These are phyloP conservation scores for Acipenser ruthenus DNA, from an alignment of 2,797 vertebrate species.

Conservation along the genomic window DNA sequence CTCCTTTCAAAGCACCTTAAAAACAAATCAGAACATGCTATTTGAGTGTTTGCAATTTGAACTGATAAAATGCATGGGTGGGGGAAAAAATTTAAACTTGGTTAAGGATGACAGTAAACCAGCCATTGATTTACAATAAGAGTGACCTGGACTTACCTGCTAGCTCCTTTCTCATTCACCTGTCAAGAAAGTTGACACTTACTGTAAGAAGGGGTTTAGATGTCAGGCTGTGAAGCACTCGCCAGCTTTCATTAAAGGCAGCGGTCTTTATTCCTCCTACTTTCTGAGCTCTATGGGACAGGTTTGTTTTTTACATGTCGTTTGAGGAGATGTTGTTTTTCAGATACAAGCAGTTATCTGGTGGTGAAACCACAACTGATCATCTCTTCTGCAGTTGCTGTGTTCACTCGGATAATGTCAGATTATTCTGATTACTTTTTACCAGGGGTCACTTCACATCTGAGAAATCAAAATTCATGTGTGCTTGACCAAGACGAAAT, in stretches of 20 bases:
- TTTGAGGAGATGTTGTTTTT: not conserved
- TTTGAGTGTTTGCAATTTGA: not conserved
- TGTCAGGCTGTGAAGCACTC: constrained; percentile 17
- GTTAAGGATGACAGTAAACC: not conserved
- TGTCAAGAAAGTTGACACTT: not conserved
- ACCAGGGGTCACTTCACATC: no score
- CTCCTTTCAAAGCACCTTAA: not conserved
- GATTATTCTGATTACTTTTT: no score
- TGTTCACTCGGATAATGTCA: no score
- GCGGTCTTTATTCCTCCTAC: not conserved
- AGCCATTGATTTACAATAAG: not conserved
- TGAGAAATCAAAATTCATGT: no score
- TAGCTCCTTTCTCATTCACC: not conserved
- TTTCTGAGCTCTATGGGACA: not conserved
- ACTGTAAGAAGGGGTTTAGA: constrained; percentile 5
- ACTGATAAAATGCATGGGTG: no score
- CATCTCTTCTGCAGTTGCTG: no score
- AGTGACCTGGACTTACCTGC: not conserved
- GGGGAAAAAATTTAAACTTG: no score
- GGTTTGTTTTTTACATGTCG: constrained; percentile 11
- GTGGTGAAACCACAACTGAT: no score
- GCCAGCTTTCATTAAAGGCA: constrained; percentile 8
- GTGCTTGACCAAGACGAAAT: no score
- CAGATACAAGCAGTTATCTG: no score
- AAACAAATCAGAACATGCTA: not conserved